Base-by-base conservation (phyloP, 2,797 vertebrate genomes). In the Typhlichthys subterraneus region DNA sequence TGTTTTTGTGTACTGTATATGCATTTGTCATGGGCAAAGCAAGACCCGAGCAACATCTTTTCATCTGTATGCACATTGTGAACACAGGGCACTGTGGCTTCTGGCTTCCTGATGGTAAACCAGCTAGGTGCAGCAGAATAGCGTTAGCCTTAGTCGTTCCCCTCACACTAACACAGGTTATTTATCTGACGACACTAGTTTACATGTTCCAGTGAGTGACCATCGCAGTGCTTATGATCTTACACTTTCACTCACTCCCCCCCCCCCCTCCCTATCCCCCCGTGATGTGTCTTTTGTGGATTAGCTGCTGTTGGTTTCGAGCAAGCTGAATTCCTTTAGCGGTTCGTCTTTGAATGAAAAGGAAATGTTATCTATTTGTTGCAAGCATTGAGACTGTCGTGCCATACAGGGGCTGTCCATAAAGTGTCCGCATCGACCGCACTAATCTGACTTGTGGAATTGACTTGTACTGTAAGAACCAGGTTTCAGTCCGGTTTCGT, bases 1-100 rank as follows among this genome's bases (percentile, higher is more conserved):
- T 93, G 92, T 90, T 88, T 88, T 69, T 54, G 85, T 89, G 91
- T 93, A 92, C 90, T 94, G 90, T 92, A 92, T 69, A 81, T 79
- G 88, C 80, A 81, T 84, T 83, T 74, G 85, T 83, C 56, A 82
- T 61, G 78, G 83, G 86, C 73, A 75, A 75, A 85, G 80, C 78
- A 65, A 72, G 79, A 79, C 62, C 59, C 60, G 77, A 76, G 69
- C 78, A 67, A 83, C 80, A 83, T 82, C 83, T 86, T 61, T 60
- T 61, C 48, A 77, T 58, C 74, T 75, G 69, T 79, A 29, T 53
- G 87, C 85, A 85, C 81, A 78, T 85, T 53, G 75, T 77, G 77
- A 82, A 57, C 46, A 3, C 55, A 72, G 63, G 69, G 75, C 71
- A 47, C 72, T 31, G 45, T 48, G 68, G 31, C 53, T 23, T 11